These are phyloP conservation scores for Polypedilum vanderplanki DNA, from an alignment of 1,140 invertebrate genomes.

Conservation along the genomic window DNA sequence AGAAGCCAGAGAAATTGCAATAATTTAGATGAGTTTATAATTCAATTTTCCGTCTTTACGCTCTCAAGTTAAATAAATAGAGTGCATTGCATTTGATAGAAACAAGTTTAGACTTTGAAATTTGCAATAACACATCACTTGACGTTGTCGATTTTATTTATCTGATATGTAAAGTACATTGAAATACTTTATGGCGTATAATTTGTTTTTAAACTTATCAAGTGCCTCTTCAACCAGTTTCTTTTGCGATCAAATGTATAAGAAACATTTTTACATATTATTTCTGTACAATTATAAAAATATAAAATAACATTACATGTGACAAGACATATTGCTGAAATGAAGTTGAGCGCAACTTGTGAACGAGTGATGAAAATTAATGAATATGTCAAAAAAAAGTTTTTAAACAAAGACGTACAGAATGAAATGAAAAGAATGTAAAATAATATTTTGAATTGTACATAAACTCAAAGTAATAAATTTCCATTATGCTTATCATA, in stretches of 20 bases:
- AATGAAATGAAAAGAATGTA: background rate
- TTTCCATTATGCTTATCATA: slow-evolving; percentile 23
- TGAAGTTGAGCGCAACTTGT: background rate
- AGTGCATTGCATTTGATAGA: no score
- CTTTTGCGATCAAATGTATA: no score
- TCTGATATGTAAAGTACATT: no score
- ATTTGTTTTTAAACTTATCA: background rate
- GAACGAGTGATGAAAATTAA: slow-evolving; percentile 7
- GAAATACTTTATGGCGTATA: no score
- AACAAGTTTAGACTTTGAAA: no score
- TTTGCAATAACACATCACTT: no score
- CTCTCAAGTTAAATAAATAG: no score
- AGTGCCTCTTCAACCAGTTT: background rate
- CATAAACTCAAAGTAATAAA: background rate
- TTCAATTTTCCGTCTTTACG: background rate
- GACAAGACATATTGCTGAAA: background rate
- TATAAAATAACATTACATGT: background rate
- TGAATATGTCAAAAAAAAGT: background rate
- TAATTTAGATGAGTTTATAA: slow-evolving; percentile 6
- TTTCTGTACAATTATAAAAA: background rate
- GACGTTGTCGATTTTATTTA: no score
- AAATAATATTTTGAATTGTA: background rate
- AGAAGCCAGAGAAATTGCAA: background rate
- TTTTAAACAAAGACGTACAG: background rate
- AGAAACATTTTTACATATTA: background rate